These are phyloP conservation scores for Cephus rjabovi DNA, from an alignment of 2,888 invertebrate genomes.

Conservation along the genomic window DNA sequence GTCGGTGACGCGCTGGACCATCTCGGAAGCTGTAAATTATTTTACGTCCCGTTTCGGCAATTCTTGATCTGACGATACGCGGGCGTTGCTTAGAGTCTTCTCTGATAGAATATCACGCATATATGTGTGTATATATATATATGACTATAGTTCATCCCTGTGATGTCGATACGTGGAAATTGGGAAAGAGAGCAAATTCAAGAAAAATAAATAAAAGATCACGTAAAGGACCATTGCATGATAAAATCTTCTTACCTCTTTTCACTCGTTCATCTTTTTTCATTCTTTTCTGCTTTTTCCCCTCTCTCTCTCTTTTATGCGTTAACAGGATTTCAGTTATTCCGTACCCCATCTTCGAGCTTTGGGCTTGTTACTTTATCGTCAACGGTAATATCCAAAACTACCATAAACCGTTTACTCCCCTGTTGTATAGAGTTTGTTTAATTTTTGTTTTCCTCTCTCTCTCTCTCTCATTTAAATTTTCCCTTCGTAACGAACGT, in stretches of 20 bases:
- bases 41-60: conserved; percentile 2
- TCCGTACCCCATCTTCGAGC: too few species aligned
- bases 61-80: neutral
- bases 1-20: neutral
- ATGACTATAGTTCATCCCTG: neutral
- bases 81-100: neutral
- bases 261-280: neutral
- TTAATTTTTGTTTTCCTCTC: too few species aligned
- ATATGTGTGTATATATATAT: neutral
- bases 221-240: neutral
- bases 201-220: neutral
- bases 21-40: conserved; percentile 14
- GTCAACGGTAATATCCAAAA: too few species aligned
- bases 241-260: neutral
- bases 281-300: neutral
- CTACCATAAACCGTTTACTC: too few species aligned
- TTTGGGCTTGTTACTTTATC: too few species aligned
- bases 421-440: too few species aligned
- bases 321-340: too few species aligned
- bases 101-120: neutral
- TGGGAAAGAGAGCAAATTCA: neutral
- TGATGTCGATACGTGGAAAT: neutral
- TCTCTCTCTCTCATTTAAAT: neutral
- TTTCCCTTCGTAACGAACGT: neutral
- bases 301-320: too few species aligned